Evolutionary conservation across 2,113 vertebrate genomes (phyloP).

Genomic region (Cynopterus brachyotis): DNA sequence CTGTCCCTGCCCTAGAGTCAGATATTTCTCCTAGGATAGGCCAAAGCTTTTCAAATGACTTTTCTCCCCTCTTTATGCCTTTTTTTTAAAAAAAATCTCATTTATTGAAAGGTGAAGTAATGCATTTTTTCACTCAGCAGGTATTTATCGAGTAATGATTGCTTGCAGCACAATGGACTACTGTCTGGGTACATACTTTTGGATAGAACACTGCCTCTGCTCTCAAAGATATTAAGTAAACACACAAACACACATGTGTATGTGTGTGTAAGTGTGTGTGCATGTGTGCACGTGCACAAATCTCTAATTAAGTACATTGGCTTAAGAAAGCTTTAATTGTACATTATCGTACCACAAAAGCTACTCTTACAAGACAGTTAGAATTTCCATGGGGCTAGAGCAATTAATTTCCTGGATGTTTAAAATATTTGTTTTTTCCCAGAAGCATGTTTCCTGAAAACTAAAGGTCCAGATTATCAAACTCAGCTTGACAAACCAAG

Average conservation of each 20-base stretch:
- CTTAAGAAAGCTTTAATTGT: neutral
- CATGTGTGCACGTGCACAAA: neutral
- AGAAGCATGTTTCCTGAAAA: neutral
- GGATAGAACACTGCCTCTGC: neutral
- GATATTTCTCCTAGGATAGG: neutral
- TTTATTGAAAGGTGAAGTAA: neutral
- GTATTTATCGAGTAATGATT: neutral
- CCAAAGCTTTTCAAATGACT: neutral
- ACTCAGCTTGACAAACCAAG: neutral
- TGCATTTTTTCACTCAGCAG: neutral
- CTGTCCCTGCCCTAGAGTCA: no score
- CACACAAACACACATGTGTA: no score
- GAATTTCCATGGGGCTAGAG: neutral
- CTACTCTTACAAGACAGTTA: neutral
- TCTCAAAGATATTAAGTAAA: neutral
- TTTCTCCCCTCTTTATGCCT: no score
- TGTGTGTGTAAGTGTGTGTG: neutral
- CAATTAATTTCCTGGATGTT: neutral
- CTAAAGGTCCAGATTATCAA: neutral
- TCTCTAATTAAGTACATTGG: neutral
- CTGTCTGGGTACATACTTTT: neutral
- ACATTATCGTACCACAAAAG: neutral
- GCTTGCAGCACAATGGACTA: neutral
- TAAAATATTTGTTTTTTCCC: neutral
- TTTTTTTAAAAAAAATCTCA: no score